These are phyloP conservation scores for Hyperopisus bebe DNA, from an alignment of 2,113 vertebrate species.

Conservation along the genomic window DNA sequence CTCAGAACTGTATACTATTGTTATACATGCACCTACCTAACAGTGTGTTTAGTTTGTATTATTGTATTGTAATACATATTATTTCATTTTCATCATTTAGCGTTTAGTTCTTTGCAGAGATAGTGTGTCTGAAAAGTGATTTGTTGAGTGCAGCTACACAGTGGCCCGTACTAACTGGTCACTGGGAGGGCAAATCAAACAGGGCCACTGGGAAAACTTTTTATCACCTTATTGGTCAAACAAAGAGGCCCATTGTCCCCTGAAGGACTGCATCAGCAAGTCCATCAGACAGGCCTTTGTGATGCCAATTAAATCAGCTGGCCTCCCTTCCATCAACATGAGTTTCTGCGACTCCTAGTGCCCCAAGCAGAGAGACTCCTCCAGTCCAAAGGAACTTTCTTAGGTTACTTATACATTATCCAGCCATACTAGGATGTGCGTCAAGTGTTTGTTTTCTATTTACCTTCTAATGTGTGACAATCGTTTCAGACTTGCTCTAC, in stretches of 20 bases:
- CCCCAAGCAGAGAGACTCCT: not conserved
- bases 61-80: not conserved
- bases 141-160: not conserved
- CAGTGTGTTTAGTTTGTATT: not conserved
- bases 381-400: not conserved
- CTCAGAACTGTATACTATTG: not conserved
- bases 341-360: not conserved
- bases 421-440: not conserved
- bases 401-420: not conserved
- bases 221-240: conserved; percentile 40
- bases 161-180: not conserved
- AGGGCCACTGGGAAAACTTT: conserved; percentile 33
- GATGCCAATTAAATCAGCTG: conserved; percentile 25
- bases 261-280: conserved; percentile 31
- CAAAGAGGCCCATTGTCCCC: conserved; percentile 39
- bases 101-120: not conserved
- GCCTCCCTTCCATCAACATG: conserved; percentile 7
- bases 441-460: not conserved
- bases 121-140: not conserved
- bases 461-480: not conserved
- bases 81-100: not conserved
- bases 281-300: conserved; percentile 32
- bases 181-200: conserved; percentile 30
- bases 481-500: not conserved
- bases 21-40: not conserved